Evolutionary conservation across 2,113 vertebrate genomes (phyloP).

Genomic region (Lota lota): DNA sequence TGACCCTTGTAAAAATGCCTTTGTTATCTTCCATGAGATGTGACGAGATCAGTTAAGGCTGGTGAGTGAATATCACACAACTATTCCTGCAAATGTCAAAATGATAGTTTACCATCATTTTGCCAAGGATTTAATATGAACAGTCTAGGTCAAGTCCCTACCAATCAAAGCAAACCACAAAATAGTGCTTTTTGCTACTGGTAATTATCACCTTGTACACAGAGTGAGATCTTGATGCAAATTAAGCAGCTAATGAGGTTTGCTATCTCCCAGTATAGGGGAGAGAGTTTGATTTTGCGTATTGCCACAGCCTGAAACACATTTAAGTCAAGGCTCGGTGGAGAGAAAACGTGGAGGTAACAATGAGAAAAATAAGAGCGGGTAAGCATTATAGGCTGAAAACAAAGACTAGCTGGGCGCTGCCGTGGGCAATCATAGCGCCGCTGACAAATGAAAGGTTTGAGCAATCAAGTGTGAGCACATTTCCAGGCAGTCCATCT

Average conservation of each 20-base stretch:
- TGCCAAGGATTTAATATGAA: neutral
- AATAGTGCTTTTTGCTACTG: slow-evolving; percentile 18
- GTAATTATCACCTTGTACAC: slow-evolving; percentile 33
- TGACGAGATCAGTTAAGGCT: slow-evolving; percentile 10
- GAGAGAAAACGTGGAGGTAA: slow-evolving; percentile 40
- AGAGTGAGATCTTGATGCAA: slow-evolving; percentile 8
- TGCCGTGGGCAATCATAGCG: slow-evolving; percentile 57
- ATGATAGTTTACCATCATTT: slow-evolving; percentile 9
- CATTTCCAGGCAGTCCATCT: slow-evolving; percentile 39
- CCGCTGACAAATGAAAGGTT: slow-evolving; percentile 46
- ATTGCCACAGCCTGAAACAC: slow-evolving; percentile 15
- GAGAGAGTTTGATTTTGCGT: neutral
- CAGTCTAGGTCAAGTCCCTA: neutral
- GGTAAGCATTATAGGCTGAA: slow-evolving; percentile 47
- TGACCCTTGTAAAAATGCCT: slow-evolving; percentile 51
- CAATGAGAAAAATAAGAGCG: slow-evolving; percentile 50
- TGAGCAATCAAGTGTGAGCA: slow-evolving; percentile 55
- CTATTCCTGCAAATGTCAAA: slow-evolving; percentile 17
- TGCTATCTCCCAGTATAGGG: slow-evolving; percentile 10
- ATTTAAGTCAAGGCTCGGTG: slow-evolving; percentile 30
- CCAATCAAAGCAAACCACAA: slow-evolving; percentile 17
- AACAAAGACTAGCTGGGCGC: slow-evolving; percentile 56
- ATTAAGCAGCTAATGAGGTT: slow-evolving; percentile 39
- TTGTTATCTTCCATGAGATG: slow-evolving; percentile 46
- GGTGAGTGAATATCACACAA: slow-evolving; percentile 24